A percentile compares a stretch with the other conserved stretches of the same genome.
phyloP scores from a whole-genome alignment of 2,113 vertebrate species.

The Cranoglanis bouderius region DNA sequence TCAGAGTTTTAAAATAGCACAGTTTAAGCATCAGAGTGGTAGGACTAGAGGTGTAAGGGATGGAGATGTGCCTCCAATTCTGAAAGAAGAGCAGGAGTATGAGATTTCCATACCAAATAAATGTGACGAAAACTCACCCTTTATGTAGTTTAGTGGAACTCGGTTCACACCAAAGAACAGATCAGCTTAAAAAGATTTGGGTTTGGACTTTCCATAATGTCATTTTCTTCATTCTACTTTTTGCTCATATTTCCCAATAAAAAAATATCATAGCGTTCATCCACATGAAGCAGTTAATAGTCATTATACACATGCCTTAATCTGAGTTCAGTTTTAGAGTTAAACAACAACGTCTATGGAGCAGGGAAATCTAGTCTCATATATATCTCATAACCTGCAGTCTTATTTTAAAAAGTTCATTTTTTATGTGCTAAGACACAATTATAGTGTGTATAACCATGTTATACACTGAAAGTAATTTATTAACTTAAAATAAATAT shows the following conservation, averaged over 20 bases:
- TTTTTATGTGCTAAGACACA: too few relatives aligned
- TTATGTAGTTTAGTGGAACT: neutral
- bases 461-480: too few relatives aligned
- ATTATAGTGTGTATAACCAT: too few relatives aligned
- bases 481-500: too few relatives aligned
- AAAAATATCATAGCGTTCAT: neutral
- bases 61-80: neutral
- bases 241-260: neutral
- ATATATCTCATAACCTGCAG: too few relatives aligned
- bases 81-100: conserved; percentile 39
- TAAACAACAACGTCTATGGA: too few relatives aligned
- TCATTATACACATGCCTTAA: too few relatives aligned
- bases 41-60: neutral
- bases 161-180: neutral
- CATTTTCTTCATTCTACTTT: neutral
- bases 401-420: too few relatives aligned
- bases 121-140: neutral
- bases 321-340: too few relatives aligned
- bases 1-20: neutral
- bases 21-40: conserved; percentile 22
- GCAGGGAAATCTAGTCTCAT: too few relatives aligned
- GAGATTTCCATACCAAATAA: neutral
- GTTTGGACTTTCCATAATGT: neutral
- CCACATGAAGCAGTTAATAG: neutral
- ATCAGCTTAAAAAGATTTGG: neutral